A percentile compares a stretch with the other conserved stretches of the same genome.
Conservation (phyloP, 2,888 invertebrate species). For the Nomada flava region DNA sequence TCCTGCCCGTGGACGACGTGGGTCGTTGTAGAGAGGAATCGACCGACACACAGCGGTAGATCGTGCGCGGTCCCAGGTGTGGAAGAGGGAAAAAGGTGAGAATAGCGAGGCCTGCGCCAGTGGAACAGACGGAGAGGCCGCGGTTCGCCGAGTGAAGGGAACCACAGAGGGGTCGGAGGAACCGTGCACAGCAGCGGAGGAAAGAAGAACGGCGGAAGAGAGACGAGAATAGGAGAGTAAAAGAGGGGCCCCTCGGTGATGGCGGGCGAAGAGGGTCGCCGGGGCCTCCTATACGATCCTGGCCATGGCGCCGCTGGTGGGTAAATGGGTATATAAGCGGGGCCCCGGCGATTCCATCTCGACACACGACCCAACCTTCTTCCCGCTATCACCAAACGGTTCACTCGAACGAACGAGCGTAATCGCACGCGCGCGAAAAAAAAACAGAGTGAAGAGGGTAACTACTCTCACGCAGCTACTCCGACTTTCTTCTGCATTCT, state of each 20-base stretch:
- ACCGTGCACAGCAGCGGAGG: conserved; percentile 31
- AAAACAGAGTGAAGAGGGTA: conserved; percentile 29
- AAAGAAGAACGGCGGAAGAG: conserved; percentile 39
- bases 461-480: conserved; percentile 34
- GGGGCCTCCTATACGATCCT: conserved; percentile 77
- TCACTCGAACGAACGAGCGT: conserved; percentile 70
- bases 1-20: conserved; percentile 46
- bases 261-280: conserved; percentile 64
- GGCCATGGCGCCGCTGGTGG: conserved; percentile 70
- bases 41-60: conserved; percentile 16
- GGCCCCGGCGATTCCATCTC: conserved; percentile 81
- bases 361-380: conserved; percentile 84
- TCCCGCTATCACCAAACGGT: conserved; percentile 75
- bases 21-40: conserved; percentile 59
- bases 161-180: conserved; percentile 15
- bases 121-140: neutral
- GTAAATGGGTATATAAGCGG: conserved; percentile 83
- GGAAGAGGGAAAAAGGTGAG: neutral
- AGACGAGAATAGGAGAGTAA: conserved; percentile 60
- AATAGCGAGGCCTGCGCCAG: neutral
- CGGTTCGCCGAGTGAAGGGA: conserved; percentile 27
- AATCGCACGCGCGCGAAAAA: conserved; percentile 78
- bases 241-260: conserved; percentile 69
- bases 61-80: neutral
- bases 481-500: conserved; percentile 38